Base-by-base conservation (phyloP, 2,113 vertebrate species). In the Aptenodytes patagonicus region DNA sequence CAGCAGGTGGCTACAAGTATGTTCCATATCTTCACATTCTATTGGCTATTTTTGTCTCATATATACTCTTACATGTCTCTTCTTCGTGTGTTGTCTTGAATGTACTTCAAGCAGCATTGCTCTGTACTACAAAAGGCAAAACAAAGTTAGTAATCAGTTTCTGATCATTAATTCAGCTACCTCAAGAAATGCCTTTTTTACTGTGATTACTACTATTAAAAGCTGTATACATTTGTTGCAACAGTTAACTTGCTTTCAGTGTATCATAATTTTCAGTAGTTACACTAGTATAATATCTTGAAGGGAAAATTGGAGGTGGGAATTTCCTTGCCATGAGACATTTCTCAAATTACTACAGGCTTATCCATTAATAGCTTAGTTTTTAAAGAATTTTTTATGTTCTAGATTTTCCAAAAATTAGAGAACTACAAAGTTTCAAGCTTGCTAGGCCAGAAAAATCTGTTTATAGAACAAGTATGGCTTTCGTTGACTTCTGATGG, bases 401-500 rank as follows among this genome's bases (percentile, higher is more conserved):
- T 79, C 6, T 68, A 60, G 24, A 64, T 79, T 83, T 69, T 13
- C 36, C 7, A 7, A 1, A 29, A 69, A 80, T 83, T 66, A 86
- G 54, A 80, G 32, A 77, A 65, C 28, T 31, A 22, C 10, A 29
- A 94, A 36, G 13, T 84, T 79, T 83, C 19, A 82, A 73, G 29
- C 17, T 92, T 89, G 4, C 32, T 36, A 76, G 40, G 28, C 25
- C 36, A 36, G 44, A 72, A 77, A 58, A 31, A 44, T 76, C n/a
- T 87, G 19, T 69, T 93, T 81, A 36, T 52, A 51, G 20, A 72
- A 54, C 5, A 57, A 91, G 4, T 14, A 16, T 22, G 5, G 65
- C 32, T 55, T 57, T 77, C 0, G 0, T 31, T 60, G 31, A 10
- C 38, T 92, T 70, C 44, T 17, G 1, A 18, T 44, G 14, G 42